Base-by-base conservation (phyloP, 92 coral and sea anemone genomes). In the Paramuricea clavata region DNA sequence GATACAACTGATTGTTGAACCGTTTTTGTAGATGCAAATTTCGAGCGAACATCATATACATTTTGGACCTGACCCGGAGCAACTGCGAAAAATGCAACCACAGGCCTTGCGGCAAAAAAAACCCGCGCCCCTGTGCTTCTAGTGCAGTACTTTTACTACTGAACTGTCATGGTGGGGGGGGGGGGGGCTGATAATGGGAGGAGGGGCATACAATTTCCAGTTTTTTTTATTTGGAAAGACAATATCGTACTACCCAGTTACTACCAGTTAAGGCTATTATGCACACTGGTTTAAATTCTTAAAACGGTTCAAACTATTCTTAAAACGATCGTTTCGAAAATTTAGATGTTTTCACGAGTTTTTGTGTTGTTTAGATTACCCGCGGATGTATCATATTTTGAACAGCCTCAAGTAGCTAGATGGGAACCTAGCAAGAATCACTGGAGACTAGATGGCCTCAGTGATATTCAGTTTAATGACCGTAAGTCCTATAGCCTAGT, bases 391-490 rank as follows among this genome's bases (percentile, higher is more conserved):
- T 81, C 91, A 73, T 96, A 94, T 89, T 94, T 94, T 78, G 99
- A 96, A 64, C 93, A 93, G 60, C 99, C 99, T 39, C 99, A 93
- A 85, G 72, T 96, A 56, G 95, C 97, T 3, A 87, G 89, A 74
- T 96, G 99, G 99, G 99, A 96, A 43, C 76, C 91, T 0, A 54
- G 27, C 49, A 96, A 96, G 81, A 93, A 94, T 30, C 94, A 93
- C 23, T 96, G 99, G 99, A 89, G 95, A 59, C 43, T 96, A 33
- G 99, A 96, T 85, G 97, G 97, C 12, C 82, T 94, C 17, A 69
- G 91, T 39, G 99, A 93, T 27, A 83, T 88, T 34, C 92, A 91
- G 32, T 96, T 79, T 83, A 88, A 90, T 81, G 98, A 96, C 71
- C 95, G 99, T 94, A 90, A 49, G 64, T 54, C 25, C 7, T 13